A percentile compares a stretch with the other conserved stretches of the same genome.
Conservation (phyloP, 2,888 invertebrate species). For the Callinectes sapidus region DNA sequence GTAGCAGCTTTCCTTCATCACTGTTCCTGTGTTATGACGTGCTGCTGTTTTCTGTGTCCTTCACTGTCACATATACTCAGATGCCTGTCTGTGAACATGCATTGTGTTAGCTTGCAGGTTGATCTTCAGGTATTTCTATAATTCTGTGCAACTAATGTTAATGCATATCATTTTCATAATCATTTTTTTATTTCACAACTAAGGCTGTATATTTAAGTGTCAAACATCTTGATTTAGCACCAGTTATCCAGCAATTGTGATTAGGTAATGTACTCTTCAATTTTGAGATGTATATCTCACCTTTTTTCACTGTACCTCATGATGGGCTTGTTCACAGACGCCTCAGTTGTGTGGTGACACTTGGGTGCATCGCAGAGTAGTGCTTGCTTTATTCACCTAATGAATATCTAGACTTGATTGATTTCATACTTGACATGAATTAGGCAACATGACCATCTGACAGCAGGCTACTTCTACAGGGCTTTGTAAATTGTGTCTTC, state of each 20-base stretch:
- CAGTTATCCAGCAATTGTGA: slow-evolving; percentile 1
- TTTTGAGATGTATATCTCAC: slow-evolving; percentile 1
- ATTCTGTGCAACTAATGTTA: neutral
- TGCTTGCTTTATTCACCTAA: neutral
- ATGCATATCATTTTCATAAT: slow-evolving; percentile 49
- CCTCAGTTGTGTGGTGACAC: neutral
- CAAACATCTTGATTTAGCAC: neutral
- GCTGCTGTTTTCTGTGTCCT: neutral
- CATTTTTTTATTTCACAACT: slow-evolving; percentile 18
- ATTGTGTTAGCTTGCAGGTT: slow-evolving; percentile 13
- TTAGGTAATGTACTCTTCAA: too few species aligned
- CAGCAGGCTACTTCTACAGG: neutral
- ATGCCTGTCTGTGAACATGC: slow-evolving; percentile 18
- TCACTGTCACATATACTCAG: neutral
- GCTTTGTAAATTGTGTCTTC: neutral
- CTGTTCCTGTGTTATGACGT: neutral
- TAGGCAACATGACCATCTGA: neutral
- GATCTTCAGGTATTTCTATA: slow-evolving; percentile 15
- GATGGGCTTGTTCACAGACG: neutral
- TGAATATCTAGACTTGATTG: neutral
- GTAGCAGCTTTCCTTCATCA: neutral
- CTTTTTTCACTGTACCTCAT: neutral
- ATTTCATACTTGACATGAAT: neutral
- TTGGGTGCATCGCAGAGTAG: too few species aligned
- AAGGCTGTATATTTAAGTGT: slow-evolving; percentile 9